These are phyloP conservation scores for Ispidina lecontei DNA, from an alignment of 2,797 vertebrate species.

Conservation along the genomic window DNA sequence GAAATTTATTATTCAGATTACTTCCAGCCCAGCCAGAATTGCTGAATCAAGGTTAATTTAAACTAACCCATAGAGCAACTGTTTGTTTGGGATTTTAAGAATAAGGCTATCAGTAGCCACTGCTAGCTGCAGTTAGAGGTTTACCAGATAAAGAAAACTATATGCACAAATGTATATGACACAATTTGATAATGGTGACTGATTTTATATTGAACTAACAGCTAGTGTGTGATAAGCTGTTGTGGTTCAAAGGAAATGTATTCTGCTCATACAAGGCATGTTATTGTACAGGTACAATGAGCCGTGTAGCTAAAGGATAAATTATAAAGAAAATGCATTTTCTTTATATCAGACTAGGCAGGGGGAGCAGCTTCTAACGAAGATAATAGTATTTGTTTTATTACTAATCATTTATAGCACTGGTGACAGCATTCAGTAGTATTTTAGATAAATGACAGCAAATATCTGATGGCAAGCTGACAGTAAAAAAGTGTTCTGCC, in stretches of 20 bases:
- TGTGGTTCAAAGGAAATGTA: not conserved
- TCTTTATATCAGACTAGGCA: not conserved
- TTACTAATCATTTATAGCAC: not conserved
- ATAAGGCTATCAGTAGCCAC: not conserved
- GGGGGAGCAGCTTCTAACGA: not conserved
- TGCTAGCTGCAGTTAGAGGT: not conserved
- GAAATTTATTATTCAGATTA: not conserved
- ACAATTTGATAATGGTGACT: not conserved
- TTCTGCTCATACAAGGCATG: not conserved
- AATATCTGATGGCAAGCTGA: not conserved
- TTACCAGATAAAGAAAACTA: not conserved
- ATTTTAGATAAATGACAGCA: not conserved
- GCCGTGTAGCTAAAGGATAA: not conserved
- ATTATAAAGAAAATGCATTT: not conserved
- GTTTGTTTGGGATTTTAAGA: not conserved
- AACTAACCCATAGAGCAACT: not conserved
- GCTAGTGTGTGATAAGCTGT: not conserved
- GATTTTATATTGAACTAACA: not conserved
- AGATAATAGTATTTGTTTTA: not conserved
- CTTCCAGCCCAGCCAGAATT: not conserved
- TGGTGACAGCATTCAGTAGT: not conserved
- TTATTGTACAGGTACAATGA: not conserved
- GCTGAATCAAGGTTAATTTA: not conserved
- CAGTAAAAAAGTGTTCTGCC: not conserved
- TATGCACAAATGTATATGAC: not conserved